Evolutionary conservation across 2,888 invertebrate species (phyloP), one percentile per base, ranked within the genome.

Genomic region (Tortricodes alternella): DNA sequence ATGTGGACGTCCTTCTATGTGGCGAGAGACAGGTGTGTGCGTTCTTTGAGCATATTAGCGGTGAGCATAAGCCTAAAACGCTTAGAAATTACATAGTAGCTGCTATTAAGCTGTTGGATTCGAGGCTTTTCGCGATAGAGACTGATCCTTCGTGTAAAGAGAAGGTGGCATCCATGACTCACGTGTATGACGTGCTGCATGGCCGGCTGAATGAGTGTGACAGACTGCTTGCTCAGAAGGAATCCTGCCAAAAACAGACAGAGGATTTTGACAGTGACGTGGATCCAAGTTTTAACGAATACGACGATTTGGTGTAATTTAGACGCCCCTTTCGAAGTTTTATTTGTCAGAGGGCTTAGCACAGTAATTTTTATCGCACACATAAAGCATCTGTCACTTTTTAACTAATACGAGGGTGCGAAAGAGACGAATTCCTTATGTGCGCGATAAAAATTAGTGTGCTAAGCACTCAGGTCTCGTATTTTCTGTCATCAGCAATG

Each of bases 91-190:
- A 91, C 62, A 86, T 91, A 8, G 91, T 91, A 1, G 91, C 89
- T 2, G 89, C 90, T 0, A 91, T 91, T 16, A 91, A 91, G 55
- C 65, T 91, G 8, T 68, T 91, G 3, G 91, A 91, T 67, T 91
- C 91, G 0, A 77, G 91, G 29, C 75, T 91, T 0, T 91, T 91
- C 58, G 88, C 91, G 0, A 90, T 91, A 49, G 91, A 91, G 70
- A 88, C 87, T 1, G 91, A 91, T 63, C 89, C 89, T 0, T 71
- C 86, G 0, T 90, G 90, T 62, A 91, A 91, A 61, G 91, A 91
- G 63, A 91, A 91, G 63, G 91, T 91, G 0, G 82, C 85, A 0
- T 90, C 90, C 0, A 88, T 91, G 89, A 89, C 89, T 0, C 76
- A 89, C 1, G 89, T 91, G 0, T 91, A 91, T 43, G 86, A 91